Percentiles rank a stretch among this genome's conserved stretches.
phyloP scores from a whole-genome alignment of 1,140 invertebrate genomes.

The Spodoptera frugiperda region DNA sequence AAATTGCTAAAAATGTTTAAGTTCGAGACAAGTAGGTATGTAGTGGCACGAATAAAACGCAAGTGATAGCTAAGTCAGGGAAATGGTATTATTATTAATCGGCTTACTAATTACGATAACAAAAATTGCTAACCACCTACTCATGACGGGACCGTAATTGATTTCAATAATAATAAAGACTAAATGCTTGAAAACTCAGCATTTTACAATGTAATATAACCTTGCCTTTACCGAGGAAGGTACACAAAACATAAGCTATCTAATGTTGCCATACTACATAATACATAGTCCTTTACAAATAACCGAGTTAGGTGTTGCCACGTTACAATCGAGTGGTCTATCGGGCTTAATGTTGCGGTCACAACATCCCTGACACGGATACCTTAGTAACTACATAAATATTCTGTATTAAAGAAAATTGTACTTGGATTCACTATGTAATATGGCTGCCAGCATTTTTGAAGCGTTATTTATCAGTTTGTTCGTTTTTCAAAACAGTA shows the following conservation, averaged over 20 bases:
- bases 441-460: not conserved
- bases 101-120: no score
- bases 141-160: no score
- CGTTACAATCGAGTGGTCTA: slow-evolving; percentile 18
- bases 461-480: not conserved
- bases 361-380: slow-evolving; percentile 24
- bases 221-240: not conserved
- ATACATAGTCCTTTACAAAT: slow-evolving; percentile 15
- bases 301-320: slow-evolving; percentile 29
- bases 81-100: no score
- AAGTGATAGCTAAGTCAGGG: no score
- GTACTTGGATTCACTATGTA: no score
- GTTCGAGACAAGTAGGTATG: no score
- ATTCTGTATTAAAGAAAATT: not conserved
- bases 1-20: no score
- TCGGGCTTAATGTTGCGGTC: not conserved
- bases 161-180: no score
- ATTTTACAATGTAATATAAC: not conserved
- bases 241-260: slow-evolving; percentile 5
- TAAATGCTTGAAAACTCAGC: not conserved
- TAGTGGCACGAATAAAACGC: no score
- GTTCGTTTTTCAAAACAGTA: no score
- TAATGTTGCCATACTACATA: not conserved
- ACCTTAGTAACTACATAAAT: not conserved
- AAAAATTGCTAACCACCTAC: no score